Conservation (phyloP, 2,113 vertebrate genomes). For the Calyptomena viridis region DNA sequence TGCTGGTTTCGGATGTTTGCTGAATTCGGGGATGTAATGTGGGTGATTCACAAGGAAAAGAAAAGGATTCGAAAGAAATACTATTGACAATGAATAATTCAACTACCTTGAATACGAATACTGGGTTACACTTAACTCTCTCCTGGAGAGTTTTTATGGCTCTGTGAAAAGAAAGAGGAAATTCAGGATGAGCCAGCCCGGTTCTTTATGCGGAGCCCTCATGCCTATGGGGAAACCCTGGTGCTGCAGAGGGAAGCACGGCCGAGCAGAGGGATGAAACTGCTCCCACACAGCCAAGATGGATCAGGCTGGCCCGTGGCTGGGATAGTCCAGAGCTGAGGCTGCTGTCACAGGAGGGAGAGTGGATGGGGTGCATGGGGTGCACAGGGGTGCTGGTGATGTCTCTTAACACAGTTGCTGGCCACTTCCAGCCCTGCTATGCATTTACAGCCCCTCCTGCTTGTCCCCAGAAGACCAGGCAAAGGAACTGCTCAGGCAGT, state of each 20-base stretch:
- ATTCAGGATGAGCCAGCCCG: background rate
- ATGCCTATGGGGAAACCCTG: background rate
- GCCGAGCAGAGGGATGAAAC: background rate
- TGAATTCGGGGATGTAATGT: background rate
- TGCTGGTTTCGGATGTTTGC: conserved; percentile 1
- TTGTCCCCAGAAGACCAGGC: background rate
- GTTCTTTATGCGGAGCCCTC: background rate
- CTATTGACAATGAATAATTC: conserved; percentile 66
- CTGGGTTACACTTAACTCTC: conserved; percentile 12
- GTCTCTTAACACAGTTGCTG: background rate
- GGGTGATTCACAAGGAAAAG: conserved; percentile 34
- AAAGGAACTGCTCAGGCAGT: background rate
- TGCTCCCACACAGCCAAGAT: background rate
- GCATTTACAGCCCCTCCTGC: background rate
- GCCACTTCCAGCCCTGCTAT: background rate
- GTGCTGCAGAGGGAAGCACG: rapidly evolving
- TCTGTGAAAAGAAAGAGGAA: conserved; percentile 56
- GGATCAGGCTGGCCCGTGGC: background rate
- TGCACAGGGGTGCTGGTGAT: background rate
- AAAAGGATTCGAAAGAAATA: conserved; percentile 25
- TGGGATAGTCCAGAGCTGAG: background rate
- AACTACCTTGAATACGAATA: conserved; percentile 47
- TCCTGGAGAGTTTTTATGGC: conserved; percentile 40
- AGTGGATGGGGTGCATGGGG: rapidly evolving
- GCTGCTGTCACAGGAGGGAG: background rate